phyloP scores from a whole-genome alignment of 2,113 vertebrate genomes.

The Gopherus flavomarginatus region DNA sequence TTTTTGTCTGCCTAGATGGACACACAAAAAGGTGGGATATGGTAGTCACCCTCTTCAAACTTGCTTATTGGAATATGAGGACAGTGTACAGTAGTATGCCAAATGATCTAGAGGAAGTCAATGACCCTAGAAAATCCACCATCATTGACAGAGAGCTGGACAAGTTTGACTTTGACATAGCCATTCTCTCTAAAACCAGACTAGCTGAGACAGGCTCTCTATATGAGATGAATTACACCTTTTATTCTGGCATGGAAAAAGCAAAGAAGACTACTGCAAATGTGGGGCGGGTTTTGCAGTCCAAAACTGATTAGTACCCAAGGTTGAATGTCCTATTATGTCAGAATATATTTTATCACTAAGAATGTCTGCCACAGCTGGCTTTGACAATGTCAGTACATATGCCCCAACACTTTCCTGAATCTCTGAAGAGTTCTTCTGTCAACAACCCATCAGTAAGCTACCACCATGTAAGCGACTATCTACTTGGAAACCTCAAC shows the following conservation, averaged over 20 bases:
- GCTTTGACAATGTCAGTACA: not conserved
- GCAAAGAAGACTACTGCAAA: not conserved
- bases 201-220: not conserved
- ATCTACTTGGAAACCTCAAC: not conserved
- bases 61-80: not conserved
- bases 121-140: not conserved
- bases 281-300: not conserved
- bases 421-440: not conserved
- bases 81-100: not conserved
- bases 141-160: not conserved
- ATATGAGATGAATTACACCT: not conserved
- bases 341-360: not conserved
- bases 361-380: not conserved
- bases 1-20: not conserved
- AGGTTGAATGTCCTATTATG: not conserved
- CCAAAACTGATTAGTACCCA: not conserved
- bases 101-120: not conserved
- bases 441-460: not conserved
- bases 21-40: not conserved
- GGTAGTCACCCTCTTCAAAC: not conserved
- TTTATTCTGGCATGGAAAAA: not conserved
- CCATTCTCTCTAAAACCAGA: not conserved
- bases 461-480: not conserved
- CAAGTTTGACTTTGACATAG: not conserved
- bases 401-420: not conserved